A percentile compares a stretch with the other conserved stretches of the same genome.
Conservation (phyloP, 64 coral and sea anemone genomes). For the Astreopora myriophthalma region DNA sequence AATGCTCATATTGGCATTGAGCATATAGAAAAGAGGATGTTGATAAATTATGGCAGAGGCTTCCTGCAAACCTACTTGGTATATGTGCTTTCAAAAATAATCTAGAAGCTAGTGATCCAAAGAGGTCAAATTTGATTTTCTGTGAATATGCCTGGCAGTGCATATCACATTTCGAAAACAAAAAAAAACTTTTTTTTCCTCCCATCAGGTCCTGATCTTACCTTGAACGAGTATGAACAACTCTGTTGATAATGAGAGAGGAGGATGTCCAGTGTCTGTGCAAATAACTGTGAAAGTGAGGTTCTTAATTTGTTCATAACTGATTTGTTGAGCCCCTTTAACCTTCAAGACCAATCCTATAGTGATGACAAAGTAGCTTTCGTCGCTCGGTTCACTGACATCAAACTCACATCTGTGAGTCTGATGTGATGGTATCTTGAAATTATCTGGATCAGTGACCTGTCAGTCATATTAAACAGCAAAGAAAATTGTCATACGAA, state of each 20-base stretch:
- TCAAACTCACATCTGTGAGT: constrained; percentile 72
- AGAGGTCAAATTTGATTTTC: too few relatives aligned
- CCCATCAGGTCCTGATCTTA: not conserved
- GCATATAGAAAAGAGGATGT: too few relatives aligned
- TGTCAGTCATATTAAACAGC: not conserved
- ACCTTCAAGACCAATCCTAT: constrained; percentile 60
- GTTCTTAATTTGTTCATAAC: constrained; percentile 59
- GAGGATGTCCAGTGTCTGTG: constrained; percentile 77
- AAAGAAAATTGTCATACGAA: too few relatives aligned
- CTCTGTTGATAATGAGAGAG: constrained; percentile 20
- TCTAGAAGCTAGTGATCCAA: too few relatives aligned
- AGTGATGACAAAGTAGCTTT: constrained; percentile 62
- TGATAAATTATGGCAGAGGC: too few relatives aligned
- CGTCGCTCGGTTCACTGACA: constrained; percentile 43
- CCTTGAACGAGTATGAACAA: constrained; percentile 65
- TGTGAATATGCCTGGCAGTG: too few relatives aligned
- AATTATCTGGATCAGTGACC: constrained; percentile 96
- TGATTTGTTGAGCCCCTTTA: constrained; percentile 61
- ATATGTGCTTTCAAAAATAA: too few relatives aligned
- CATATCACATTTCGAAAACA: too few relatives aligned
- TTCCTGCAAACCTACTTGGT: too few relatives aligned
- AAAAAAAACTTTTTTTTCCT: too few relatives aligned
- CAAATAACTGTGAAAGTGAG: constrained; percentile 70
- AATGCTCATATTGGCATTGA: too few relatives aligned
- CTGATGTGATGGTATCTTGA: constrained; percentile 48